These are phyloP conservation scores for Pseudomyrmex gracilis DNA, from an alignment of 1,140 invertebrate species.

Conservation along the genomic window DNA sequence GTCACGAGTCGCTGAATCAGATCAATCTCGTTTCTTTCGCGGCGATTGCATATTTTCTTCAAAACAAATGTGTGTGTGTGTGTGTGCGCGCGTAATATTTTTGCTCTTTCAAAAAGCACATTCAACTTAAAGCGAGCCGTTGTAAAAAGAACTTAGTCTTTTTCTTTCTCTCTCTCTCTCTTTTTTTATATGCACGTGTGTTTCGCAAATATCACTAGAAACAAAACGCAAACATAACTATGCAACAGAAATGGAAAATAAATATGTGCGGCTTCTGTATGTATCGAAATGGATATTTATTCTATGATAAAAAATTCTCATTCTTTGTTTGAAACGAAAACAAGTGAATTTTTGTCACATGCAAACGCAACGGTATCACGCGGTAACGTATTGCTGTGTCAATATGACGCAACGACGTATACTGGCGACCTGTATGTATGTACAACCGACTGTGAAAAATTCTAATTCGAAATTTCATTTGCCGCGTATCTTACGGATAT, in stretches of 20 bases:
- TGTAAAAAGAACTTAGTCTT: too few relatives aligned
- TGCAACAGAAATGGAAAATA: constrained; percentile 18
- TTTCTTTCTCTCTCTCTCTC: too few relatives aligned
- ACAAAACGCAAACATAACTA: background rate
- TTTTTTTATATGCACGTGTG: too few relatives aligned
- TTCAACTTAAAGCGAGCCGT: too few relatives aligned
- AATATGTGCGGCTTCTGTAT: background rate
- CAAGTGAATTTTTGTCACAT: constrained; percentile 29
- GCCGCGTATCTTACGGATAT: background rate
- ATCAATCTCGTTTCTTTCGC: constrained; percentile 3
- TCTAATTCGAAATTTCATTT: constrained; percentile 24
- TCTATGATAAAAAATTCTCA: constrained; percentile 23
- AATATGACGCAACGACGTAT: background rate
- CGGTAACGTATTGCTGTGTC: constrained; percentile 8
- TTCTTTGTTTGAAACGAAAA: background rate
- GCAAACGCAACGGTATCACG: background rate
- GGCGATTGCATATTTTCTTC: background rate
- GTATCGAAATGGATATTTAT: constrained; percentile 33
- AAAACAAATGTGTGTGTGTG: too few relatives aligned
- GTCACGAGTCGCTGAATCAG: background rate
- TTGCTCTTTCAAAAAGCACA: background rate
- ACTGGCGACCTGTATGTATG: background rate
- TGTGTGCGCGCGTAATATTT: background rate
- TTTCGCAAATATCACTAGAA: background rate
- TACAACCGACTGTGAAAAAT: background rate